Conservation (phyloP, 2,113 vertebrate genomes). For the Rattus rattus region DNA sequence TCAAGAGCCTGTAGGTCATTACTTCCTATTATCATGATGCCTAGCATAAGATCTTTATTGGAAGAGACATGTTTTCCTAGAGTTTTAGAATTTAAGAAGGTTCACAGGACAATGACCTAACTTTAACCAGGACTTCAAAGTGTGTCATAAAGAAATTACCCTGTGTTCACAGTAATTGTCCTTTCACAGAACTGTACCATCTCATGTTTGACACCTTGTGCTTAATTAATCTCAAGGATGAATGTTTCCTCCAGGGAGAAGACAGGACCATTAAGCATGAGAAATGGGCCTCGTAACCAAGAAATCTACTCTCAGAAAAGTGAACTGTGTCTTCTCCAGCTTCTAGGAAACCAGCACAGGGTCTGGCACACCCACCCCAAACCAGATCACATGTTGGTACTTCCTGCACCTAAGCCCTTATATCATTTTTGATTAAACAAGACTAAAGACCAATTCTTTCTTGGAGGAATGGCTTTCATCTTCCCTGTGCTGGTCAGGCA, state of each 20-base stretch:
- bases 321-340: not conserved
- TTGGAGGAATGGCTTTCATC: not conserved
- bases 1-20: not conserved
- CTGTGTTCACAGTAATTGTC: not conserved
- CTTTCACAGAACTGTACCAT: not conserved
- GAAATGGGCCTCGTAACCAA: constrained; percentile 81
- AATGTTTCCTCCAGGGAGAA: constrained; percentile 58
- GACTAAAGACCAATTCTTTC: not conserved
- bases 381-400: not conserved
- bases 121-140: not conserved
- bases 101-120: not conserved
- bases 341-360: not conserved
- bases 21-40: not conserved
- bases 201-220: not conserved
- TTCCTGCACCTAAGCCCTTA: not conserved
- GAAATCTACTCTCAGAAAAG: not conserved
- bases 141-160: not conserved
- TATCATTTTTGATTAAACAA: constrained; percentile 13
- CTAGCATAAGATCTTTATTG: not conserved
- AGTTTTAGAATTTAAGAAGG: not conserved
- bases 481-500: not conserved
- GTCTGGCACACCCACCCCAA: not conserved
- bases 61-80: not conserved
- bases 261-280: constrained; percentile 85
- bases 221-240: not conserved